A percentile compares a stretch with the other conserved stretches of the same genome.
Conservation (phyloP, 2,113 vertebrate genomes). For the Anthoscopus minutus region DNA sequence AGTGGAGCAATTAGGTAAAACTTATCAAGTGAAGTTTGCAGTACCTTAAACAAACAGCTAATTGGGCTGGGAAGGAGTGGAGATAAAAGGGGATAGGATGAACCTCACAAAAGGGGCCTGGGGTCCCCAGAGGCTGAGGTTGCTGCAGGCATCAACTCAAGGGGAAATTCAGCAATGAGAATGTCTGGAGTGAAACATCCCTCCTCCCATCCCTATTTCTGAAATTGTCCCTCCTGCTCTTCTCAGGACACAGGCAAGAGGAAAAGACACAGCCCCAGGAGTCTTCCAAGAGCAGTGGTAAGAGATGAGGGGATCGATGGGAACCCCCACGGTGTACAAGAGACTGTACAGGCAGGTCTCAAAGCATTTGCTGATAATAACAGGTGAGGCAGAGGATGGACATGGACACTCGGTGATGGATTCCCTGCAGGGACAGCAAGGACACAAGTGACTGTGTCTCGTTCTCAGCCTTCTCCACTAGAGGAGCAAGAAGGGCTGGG, state of each 20-base stretch:
- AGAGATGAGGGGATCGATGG: neutral
- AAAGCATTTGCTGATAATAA: neutral
- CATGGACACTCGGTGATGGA: neutral
- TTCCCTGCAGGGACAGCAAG: neutral
- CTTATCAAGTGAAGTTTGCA: neutral
- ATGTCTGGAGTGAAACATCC: neutral
- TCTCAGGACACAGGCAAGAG: neutral
- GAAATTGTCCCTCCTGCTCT: neutral
- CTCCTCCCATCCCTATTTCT: neutral
- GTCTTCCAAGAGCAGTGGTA: neutral
- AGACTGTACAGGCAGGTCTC: neutral
- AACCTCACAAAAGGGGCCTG: neutral
- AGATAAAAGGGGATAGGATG: neutral
- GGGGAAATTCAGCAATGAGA: fast-evolving
- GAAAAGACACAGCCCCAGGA: neutral
- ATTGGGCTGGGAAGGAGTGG: neutral
- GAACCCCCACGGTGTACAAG: neutral
- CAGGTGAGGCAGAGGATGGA: neutral
- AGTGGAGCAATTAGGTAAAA: conserved; percentile 59
- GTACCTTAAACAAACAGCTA: neutral
- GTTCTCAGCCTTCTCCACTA: neutral
- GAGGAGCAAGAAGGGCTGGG: neutral
- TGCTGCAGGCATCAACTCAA: neutral
- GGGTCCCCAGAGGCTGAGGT: neutral
- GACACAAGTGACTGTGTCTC: neutral